Conservation (phyloP, 2,113 vertebrate genomes). For the Calidris pygmaea region DNA sequence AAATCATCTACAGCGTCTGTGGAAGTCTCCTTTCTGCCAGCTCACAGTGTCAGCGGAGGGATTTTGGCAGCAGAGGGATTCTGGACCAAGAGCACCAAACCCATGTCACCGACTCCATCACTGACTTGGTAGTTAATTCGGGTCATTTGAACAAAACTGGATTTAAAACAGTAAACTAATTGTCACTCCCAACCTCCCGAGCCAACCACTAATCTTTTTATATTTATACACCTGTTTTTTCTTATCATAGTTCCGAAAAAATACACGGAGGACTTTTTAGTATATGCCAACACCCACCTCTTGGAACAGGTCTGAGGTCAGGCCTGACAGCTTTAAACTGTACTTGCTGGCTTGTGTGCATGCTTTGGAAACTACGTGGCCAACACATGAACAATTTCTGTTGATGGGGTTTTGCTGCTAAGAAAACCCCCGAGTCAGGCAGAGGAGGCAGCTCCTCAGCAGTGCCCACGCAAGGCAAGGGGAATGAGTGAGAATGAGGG, state of each 20-base stretch:
- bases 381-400: rapidly evolving
- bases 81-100: background rate
- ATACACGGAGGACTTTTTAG: background rate
- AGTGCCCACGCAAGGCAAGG: rapidly evolving
- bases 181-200: background rate
- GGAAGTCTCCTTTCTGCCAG: background rate
- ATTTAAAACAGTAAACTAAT: background rate
- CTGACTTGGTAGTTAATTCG: background rate
- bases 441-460: background rate
- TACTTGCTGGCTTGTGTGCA: background rate
- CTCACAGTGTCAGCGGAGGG: rapidly evolving
- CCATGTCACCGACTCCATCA: background rate
- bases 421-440: rapidly evolving
- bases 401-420: rapidly evolving
- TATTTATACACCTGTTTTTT: background rate
- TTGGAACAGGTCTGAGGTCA: background rate
- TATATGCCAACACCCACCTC: background rate
- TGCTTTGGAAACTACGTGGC: rapidly evolving
- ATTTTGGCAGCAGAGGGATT: background rate
- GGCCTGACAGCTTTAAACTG: background rate
- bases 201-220: background rate
- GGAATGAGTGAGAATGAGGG: rapidly evolving
- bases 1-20: background rate
- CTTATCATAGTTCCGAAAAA: background rate
- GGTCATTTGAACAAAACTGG: background rate